Base-by-base conservation (phyloP, 2,888 invertebrate genomes). In the Ichneumoninae sp. region DNA sequence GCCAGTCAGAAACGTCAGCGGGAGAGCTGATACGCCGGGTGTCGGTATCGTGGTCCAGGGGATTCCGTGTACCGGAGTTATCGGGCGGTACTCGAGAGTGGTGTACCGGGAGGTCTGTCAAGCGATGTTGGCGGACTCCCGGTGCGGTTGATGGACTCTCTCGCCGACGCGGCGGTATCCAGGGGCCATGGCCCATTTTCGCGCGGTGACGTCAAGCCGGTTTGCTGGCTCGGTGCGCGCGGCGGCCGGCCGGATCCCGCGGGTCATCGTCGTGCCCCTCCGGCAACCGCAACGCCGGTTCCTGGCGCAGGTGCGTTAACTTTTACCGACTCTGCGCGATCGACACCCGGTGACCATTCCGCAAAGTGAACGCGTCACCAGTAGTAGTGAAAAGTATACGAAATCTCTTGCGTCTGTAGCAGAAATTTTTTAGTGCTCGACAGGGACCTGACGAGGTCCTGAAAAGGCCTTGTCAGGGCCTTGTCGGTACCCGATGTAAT, bases 141-240 rank as follows among this genome's bases (percentile, higher is more conserved):
- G 68, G 47, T 72, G 65, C 30, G 40, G 65, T 68, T 22, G 75
- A 30, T 62, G 54, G 62, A 36, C 36, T 66, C n/a, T 44, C 19
- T 44, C 44, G 33, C 54, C 71, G 69, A 72, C 69, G 72, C 72
- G 68, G 52, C 68, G 40, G 77, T 76, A 77, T 74, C 84, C 80
- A 74, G 77, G 84, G 84, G 76, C 84, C 84, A 82, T 86, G 86
- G 84, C 84, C 86, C 86, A 86, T 86, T 86, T 86, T 84, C 80
- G 74, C 77, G 69, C 65, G 74, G 80, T 83, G 83, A 85, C 85
- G 85, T 83, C 85, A 80, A 85, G 66, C 74, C 69, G 62, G 83
- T 62, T 77, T 69, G 60, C 66, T 65, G 76, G 22, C 57, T 60
- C 44, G 22, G 26, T 50, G 52, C 30, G 40, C 40, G 22, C 65